These are phyloP conservation scores for Eucriotettix oculatus DNA, from an alignment of 2,888 invertebrate species.

Conservation along the genomic window DNA sequence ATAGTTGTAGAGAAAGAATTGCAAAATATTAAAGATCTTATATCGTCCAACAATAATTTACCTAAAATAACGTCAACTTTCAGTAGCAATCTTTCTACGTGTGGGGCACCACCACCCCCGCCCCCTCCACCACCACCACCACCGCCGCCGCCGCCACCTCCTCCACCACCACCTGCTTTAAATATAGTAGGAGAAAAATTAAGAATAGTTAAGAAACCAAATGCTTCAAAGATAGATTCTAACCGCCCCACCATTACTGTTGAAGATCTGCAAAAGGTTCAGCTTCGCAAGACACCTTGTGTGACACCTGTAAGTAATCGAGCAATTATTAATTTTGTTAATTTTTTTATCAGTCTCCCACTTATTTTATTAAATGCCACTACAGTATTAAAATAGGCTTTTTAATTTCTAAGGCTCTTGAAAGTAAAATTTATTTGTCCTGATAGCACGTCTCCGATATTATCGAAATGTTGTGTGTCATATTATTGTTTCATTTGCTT, in stretches of 20 bases:
- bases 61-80: neutral
- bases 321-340: too few species aligned
- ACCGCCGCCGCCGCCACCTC: constrained; percentile 12
- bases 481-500: too few species aligned
- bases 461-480: too few species aligned
- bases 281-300: constrained; percentile 22
- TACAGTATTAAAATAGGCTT: too few species aligned
- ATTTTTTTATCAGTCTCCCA: too few species aligned
- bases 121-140: constrained; percentile 14
- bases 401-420: too few species aligned
- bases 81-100: too few species aligned
- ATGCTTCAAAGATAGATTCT: constrained; percentile 15
- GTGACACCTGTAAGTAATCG: neutral
- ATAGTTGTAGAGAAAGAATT: constrained; percentile 3
- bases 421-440: too few species aligned
- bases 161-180: neutral
- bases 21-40: neutral
- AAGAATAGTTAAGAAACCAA: neutral
- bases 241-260: constrained; percentile 23
- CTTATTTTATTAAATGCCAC: too few species aligned
- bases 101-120: constrained; percentile 11
- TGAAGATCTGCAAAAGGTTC: constrained; percentile 24
- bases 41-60: constrained; percentile 7
- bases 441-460: too few species aligned
- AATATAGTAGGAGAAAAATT: neutral